A percentile compares a stretch with the other conserved stretches of the same genome.
phyloP scores from a whole-genome alignment of 64 coral and sea anemone species.

The Montipora sp. region DNA sequence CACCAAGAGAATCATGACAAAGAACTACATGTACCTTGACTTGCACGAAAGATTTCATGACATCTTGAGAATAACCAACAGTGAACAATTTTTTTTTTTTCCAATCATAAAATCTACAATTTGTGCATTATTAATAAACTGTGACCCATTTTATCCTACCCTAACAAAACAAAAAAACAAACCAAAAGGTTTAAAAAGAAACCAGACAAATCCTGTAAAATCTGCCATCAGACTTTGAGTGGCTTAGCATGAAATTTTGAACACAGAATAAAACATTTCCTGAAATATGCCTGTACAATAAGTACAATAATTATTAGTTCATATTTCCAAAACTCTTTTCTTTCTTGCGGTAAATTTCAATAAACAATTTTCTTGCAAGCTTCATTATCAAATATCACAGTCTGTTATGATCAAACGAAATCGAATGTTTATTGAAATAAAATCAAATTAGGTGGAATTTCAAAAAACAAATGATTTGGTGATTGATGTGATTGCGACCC shows the following conservation, averaged over 20 bases:
- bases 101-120: background rate
- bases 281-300: background rate
- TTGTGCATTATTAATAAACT: constrained; percentile 20
- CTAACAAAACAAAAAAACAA: background rate
- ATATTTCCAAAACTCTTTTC: too few relatives aligned
- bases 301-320: background rate
- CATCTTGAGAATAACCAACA: background rate
- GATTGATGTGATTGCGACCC: background rate
- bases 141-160: background rate
- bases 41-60: background rate
- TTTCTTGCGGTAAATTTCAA: too few relatives aligned
- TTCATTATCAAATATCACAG: background rate
- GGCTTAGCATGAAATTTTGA: background rate
- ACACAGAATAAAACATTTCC: background rate
- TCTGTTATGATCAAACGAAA: background rate
- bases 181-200: background rate
- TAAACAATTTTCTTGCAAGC: background rate
- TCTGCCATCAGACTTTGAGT: constrained; percentile 1
- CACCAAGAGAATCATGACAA: too few relatives aligned
- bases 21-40: background rate
- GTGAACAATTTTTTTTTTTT: background rate
- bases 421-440: background rate
- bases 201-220: background rate
- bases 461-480: background rate
- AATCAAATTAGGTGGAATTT: background rate